Base-by-base conservation (phyloP, 2,888 invertebrate genomes). In the Pseudolycoriella hygida region DNA sequence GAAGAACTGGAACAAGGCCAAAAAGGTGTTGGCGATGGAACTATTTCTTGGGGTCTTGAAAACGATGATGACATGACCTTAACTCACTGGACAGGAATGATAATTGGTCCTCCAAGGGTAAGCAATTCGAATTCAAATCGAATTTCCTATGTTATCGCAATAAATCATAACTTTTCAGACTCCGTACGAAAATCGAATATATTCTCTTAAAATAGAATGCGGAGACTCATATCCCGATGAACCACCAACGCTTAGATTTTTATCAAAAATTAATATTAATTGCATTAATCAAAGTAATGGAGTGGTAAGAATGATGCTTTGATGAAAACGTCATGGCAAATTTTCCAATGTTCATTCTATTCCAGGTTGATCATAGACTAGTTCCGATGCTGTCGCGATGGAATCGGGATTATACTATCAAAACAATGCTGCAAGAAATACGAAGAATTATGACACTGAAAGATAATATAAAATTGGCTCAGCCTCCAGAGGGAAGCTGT, bases 1-100 rank as follows among this genome's bases (percentile, higher is more conserved):
- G 97, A 98, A 72, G 98, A 98, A 71, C 72, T 98, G 61, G 98
- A 99, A 70, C 90, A 93, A 68, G 98, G 97, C 53, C 94, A 97
- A 69, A 97, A 97, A 70, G 97, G 97, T 61, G 87, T 88, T 59
- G 92, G 94, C 52, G 97, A 98, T 76, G 97, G 97, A 51, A 96
- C 94, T 50, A 96, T 98, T 64, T 94, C 94, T 65, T 99, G 98
- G 98, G 98, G 98, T 48, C 74, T 99, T 53, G 94, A 94, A 70
- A 90, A 90, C 62, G 97, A 97, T 62, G 93, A 94, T 69, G 98
- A 99, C 66, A 94, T 94, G 90, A 93, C 93, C 56, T 76, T 98
- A 50, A 90, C 93, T 60, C 84, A 88, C 66, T 98, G 98, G 98
- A 90, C 89, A 66, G 94, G 96, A 56, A 96, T 96, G 87, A 97